Evolutionary conservation across 2,888 invertebrate genomes (phyloP).

Genomic region (Callosobruchus maculatus): DNA sequence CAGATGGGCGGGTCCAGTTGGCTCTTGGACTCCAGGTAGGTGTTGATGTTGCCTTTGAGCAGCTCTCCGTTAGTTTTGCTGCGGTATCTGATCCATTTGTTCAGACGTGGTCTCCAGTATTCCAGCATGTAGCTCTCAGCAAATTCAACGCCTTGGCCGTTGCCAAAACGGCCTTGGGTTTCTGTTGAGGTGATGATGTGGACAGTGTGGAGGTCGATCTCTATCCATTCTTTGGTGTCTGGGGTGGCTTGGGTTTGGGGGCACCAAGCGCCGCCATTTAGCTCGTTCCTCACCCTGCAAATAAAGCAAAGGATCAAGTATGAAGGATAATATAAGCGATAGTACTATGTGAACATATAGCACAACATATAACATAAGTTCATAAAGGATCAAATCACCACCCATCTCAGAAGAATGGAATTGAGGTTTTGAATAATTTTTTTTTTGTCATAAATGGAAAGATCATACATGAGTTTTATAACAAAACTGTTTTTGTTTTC

Average conservation of each 20-base stretch:
- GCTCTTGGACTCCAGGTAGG: conserved; percentile 76
- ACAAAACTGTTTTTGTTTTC: no score
- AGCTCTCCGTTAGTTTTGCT: conserved; percentile 69
- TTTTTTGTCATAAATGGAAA: no score
- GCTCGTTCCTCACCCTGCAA: conserved; percentile 76
- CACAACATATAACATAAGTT: no score
- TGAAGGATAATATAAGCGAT: not conserved
- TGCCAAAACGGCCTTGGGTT: conserved; percentile 88
- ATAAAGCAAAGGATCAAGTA: conserved; percentile 4
- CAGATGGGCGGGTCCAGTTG: conserved; percentile 79
- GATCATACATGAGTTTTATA: no score
- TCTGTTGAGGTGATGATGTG: conserved; percentile 78
- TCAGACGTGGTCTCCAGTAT: conserved; percentile 76
- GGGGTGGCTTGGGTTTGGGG: conserved; percentile 76
- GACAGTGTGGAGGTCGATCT: conserved; percentile 74
- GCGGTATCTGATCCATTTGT: conserved; percentile 80
- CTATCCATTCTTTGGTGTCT: conserved; percentile 74
- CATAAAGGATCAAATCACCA: no score
- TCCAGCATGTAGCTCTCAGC: conserved; percentile 80
- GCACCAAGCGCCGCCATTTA: conserved; percentile 90
- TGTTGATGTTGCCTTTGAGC: conserved; percentile 79
- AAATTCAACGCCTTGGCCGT: conserved; percentile 85
- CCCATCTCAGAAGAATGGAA: no score
- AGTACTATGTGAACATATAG: no score
- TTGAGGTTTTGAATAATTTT: no score